Evolutionary conservation across 2,888 invertebrate genomes (phyloP), one percentile per base, ranked within the genome.

Genomic region (Aproaerema taeniolella): DNA sequence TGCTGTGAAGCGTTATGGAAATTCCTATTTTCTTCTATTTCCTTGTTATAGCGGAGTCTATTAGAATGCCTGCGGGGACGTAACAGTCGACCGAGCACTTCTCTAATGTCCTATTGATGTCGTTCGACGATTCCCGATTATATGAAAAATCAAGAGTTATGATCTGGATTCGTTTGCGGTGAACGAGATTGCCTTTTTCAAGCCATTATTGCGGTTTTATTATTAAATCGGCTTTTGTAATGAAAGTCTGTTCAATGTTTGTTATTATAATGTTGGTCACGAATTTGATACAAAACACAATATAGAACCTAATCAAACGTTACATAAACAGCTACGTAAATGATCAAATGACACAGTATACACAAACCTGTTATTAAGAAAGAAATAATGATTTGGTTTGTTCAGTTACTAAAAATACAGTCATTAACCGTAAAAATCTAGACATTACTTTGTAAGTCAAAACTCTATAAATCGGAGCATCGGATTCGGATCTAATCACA

Each of bases 31-130:
- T 43, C 37, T 41, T 55, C 37, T 55, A 53, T 30, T 43, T 52
- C 56, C 38, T 43, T 32, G 55, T 49, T 46, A 55, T 54, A 66
- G 52, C 50, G 53, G 50, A 58, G 60, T 75, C 71, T 77, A 78
- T 75, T 75, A 69, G 66, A 73, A 77, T 74, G 73, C 74, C 74
- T 75, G 71, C 64, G 73, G 75, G 67, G 64, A 69, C 69, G 69
- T 75, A 58, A 69, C 72, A 73, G 69, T 71, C 71, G 69, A 65
- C 60, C 47, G 63, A 68, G 59, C 68, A 63, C 61, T 68, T 72
- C 70, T 74, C 72, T 75, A 75, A 75, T 72, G 69, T 63, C 61
- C 62, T 53, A 58, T 63, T 60, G 61, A 62, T 60, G 54, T 56
- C 61, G 54, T 55, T 58, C 47, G 42, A 58, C 60, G 65, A 55